Evolutionary conservation across 2,113 vertebrate genomes (phyloP), one percentile per base, ranked within the genome.

Genomic region (Cyphomyrus discorhynchus): DNA sequence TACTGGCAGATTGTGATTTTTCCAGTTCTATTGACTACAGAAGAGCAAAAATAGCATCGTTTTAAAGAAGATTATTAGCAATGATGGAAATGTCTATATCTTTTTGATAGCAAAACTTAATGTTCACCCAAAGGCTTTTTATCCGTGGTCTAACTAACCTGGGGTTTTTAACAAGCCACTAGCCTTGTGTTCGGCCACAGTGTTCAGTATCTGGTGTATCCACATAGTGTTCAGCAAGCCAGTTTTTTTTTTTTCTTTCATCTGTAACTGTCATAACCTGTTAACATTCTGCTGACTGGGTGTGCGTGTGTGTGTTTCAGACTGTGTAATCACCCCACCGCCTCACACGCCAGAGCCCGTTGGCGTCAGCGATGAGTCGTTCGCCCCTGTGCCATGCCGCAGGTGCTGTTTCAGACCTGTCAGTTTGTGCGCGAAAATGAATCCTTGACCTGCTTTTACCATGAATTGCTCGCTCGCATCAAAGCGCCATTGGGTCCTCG

Each of bases 251-350:
- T 53, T 56, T 6, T 19, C 21, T 42, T 80, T 77, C 74, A 80
- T 77, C n/a, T 39, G 1, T 42, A 42, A 80, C 35, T 80, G 74
- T 35, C 3, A 42, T 17, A 19, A 80, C 31, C 74, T 80, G 62
- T 70, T 70, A 27, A 11, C 74, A 8, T 70, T 70, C 62, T 80
- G 74, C 74, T 42, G 13, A 80, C 31, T 19, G 17, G 6, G 74
- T n/a, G 42, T 85, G 42, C 7, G 21, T 53, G 49, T 49, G 83
- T 49, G 45, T 77, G 50, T 91, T 19, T 88, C 52, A 96, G 96
- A 96, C 45, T 93, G 19, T 9, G 89, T 95, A 53, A 91, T 94
- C 86, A 94, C 91, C 39, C 91, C 91, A 86, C 88, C 89, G 62
- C 27, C 11, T 62, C 74, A 88, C 49, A 74, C 1, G 87, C 35